Conservation (phyloP, 2,797 vertebrate species). For the Peromyscus nudipes region DNA sequence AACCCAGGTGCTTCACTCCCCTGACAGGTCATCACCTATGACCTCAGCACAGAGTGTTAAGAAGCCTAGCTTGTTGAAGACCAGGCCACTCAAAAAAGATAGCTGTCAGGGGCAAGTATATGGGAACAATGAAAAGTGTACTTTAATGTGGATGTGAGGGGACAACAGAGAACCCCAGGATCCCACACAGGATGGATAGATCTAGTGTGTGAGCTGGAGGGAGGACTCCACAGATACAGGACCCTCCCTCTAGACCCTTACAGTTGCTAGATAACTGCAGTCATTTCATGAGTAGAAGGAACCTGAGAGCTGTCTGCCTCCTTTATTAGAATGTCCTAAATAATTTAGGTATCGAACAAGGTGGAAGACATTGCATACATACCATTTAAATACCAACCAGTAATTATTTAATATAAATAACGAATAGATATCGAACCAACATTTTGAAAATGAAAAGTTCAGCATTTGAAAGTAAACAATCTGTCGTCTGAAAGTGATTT, state of each 20-base stretch:
- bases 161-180: background rate
- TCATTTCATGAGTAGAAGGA: background rate
- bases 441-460: constrained; percentile 8
- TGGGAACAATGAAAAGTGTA: background rate
- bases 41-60: background rate
- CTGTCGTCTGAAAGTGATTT: constrained; percentile 4
- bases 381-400: background rate
- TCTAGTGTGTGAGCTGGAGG: background rate
- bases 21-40: background rate
- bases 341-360: background rate
- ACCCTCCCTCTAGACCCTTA: background rate
- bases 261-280: background rate
- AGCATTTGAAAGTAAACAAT: background rate
- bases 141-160: background rate
- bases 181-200: background rate
- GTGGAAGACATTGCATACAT: background rate
- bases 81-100: background rate
- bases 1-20: background rate
- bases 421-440: background rate
- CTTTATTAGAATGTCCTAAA: background rate
- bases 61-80: background rate
- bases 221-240: too few relatives aligned
- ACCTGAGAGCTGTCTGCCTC: background rate
- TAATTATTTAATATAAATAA: constrained; percentile 10
- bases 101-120: background rate